These are phyloP conservation scores for Muscicapa adusta DNA, from an alignment of 2,113 vertebrate genomes.

Conservation along the genomic window DNA sequence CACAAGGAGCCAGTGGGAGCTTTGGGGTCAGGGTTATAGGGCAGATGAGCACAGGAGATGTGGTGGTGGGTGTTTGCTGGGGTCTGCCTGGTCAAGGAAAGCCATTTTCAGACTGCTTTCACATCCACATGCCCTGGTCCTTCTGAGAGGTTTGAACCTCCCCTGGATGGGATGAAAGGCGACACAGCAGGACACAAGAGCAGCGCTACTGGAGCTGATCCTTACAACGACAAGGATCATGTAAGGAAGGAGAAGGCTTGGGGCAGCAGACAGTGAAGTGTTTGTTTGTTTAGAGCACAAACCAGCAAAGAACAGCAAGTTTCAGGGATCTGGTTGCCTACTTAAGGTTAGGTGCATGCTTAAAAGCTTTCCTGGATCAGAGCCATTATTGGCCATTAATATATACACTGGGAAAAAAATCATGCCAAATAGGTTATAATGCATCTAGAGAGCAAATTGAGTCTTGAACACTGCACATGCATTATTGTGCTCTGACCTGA, in stretches of 20 bases:
- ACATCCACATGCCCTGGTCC: not conserved
- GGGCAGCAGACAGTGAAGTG: not conserved
- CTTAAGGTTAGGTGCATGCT: not conserved
- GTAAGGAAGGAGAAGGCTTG: not conserved
- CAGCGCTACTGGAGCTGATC: not conserved
- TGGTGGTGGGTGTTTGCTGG: not conserved
- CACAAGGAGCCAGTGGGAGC: not conserved
- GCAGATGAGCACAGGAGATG: not conserved
- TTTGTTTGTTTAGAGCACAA: not conserved
- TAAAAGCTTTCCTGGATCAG: conserved; percentile 29
- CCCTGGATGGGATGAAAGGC: not conserved
- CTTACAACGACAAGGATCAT: not conserved
- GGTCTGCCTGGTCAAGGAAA: not conserved
- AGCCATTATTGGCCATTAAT: not conserved
- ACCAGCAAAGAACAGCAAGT: not conserved
- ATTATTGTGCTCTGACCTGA: not conserved
- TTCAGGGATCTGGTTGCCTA: not conserved
- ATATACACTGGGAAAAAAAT: not conserved
- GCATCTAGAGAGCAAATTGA: not conserved
- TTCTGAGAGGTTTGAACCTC: not conserved
- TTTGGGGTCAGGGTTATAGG: not conserved
- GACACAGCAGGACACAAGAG: not conserved
- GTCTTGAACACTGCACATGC: not conserved
- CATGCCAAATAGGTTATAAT: not conserved
- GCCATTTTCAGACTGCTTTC: not conserved